phyloP scores from a whole-genome alignment of 1,140 invertebrate genomes.

The Pogonognathellus flavescens region DNA sequence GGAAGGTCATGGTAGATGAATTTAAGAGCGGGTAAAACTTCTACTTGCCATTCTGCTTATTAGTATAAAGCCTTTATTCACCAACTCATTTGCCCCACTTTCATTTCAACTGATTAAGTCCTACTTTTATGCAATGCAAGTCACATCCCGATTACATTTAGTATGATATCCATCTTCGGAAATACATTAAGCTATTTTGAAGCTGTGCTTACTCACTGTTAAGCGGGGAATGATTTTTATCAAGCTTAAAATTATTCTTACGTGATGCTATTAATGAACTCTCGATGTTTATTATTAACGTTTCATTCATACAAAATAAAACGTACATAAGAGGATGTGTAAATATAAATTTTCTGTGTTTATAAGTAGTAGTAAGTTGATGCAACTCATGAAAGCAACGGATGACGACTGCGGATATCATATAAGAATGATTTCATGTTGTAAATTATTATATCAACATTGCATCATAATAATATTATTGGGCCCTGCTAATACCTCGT shows the following conservation, averaged over 20 bases:
- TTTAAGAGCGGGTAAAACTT: slow-evolving; percentile 40
- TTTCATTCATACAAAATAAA: not conserved
- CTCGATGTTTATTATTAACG: not conserved
- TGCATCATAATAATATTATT: not conserved
- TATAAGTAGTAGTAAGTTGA: too few species aligned
- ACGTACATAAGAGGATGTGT: too few species aligned
- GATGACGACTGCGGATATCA: too few species aligned
- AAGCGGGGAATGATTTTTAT: slow-evolving; percentile 11
- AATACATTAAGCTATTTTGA: slow-evolving; percentile 9
- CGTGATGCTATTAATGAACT: too few species aligned
- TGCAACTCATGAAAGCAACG: too few species aligned
- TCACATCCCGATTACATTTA: slow-evolving; percentile 4
- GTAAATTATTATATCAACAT: not conserved
- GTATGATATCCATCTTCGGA: slow-evolving; percentile 40
- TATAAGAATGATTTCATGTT: not conserved
- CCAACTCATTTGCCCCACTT: slow-evolving; percentile 15
- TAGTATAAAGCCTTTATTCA: slow-evolving; percentile 6
- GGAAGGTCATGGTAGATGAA: slow-evolving; percentile 31
- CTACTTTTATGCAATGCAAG: slow-evolving; percentile 31
- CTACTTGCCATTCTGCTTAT: not conserved
- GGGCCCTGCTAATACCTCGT: not conserved
- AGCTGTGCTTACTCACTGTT: slow-evolving; percentile 33
- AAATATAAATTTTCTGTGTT: too few species aligned
- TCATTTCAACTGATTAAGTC: slow-evolving; percentile 23
- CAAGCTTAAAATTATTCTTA: not conserved